A percentile compares a stretch with the other conserved stretches of the same genome.
Evolutionary conservation across 2,113 vertebrate species (phyloP).

Genomic region (Pollimyrus isidori): DNA sequence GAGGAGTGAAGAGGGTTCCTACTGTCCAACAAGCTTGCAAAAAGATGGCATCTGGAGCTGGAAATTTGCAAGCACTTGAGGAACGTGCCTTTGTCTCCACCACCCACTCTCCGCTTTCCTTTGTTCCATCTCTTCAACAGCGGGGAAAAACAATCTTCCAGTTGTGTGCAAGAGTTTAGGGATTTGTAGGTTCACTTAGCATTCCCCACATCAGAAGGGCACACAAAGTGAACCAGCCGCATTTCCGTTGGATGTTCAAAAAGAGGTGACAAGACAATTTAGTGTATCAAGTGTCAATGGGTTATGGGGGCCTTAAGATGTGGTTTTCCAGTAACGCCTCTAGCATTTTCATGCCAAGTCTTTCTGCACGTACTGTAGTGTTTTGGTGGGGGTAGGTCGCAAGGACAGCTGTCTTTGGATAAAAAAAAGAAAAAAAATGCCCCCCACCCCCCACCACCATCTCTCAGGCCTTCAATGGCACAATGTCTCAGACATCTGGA

Average conservation of each 20-base stretch:
- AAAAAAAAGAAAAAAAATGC: not conserved
- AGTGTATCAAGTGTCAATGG: not conserved
- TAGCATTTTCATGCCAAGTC: not conserved
- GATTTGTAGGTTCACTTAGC: not conserved
- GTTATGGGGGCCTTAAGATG: not conserved
- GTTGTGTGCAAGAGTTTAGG: not conserved
- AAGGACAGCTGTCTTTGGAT: not conserved
- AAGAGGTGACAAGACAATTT: not conserved
- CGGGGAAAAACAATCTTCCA: not conserved
- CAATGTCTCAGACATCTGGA: slow-evolving; percentile 9
- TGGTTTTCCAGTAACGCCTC: not conserved
- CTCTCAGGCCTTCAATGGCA: not conserved
- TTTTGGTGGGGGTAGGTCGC: not conserved
- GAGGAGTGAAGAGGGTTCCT: not conserved
- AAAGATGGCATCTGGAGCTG: not conserved
- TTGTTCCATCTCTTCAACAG: not conserved
- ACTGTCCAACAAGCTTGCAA: not conserved
- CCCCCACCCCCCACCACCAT: not conserved
- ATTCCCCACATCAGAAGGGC: slow-evolving; percentile 1
- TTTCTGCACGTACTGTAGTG: not conserved
- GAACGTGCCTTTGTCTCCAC: not conserved
- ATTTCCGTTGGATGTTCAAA: not conserved
- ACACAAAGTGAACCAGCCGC: not conserved
- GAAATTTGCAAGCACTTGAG: not conserved
- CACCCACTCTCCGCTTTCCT: not conserved